phyloP scores from a whole-genome alignment of 35 echinoderm and acorn worm species.

The Amphiura filiformis region DNA sequence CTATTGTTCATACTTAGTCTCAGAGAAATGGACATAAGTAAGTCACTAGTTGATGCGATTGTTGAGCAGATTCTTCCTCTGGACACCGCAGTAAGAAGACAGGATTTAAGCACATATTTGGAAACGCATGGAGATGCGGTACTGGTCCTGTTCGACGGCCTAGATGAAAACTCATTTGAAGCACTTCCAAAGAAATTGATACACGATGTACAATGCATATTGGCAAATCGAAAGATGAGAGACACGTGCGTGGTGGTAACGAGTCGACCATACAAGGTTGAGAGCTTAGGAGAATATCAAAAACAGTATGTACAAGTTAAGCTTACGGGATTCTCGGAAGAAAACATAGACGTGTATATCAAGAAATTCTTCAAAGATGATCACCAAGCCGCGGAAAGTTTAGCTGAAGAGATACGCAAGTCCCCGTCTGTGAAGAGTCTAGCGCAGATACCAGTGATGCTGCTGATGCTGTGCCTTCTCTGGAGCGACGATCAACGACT shows the following conservation, averaged over 20 bases:
- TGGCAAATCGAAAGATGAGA: not conserved
- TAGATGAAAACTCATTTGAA: no score
- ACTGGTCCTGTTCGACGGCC: no score
- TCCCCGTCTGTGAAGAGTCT: not conserved
- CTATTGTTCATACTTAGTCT: not conserved
- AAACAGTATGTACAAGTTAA: not conserved
- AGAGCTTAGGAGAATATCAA: not conserved
- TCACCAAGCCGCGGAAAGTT: not conserved
- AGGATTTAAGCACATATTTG: no score
- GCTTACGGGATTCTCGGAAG: not conserved
- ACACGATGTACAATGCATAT: not conserved
- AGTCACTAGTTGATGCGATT: no score
- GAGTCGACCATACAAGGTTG: not conserved
- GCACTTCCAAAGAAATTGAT: not conserved
- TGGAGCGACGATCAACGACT: not conserved
- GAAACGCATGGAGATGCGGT: no score
- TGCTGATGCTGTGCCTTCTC: not conserved
- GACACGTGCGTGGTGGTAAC: not conserved
- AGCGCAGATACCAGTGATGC: not conserved
- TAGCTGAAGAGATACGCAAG: not conserved
- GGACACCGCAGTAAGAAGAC: no score
- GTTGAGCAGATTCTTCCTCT: no score
- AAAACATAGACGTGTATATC: not conserved
- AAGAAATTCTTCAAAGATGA: not conserved
- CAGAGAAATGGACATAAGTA: not conserved